Percentiles rank a stretch among this genome's conserved stretches.
These are phyloP conservation scores for Magallana ariakensis DNA, from an alignment of 1,140 invertebrate genomes.

Conservation along the genomic window DNA sequence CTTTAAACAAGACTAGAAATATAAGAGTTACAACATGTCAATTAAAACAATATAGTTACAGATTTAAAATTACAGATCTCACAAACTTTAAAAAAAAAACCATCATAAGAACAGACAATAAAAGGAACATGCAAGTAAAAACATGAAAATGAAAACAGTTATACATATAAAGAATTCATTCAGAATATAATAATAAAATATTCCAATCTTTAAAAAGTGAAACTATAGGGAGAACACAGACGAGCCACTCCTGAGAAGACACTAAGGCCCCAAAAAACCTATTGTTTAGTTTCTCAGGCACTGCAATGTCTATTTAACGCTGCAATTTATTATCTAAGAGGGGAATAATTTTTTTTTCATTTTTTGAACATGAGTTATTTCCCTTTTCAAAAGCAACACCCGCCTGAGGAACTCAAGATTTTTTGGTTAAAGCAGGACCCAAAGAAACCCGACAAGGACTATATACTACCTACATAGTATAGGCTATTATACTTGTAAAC, in stretches of 20 bases:
- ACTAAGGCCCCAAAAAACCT: too few relatives aligned
- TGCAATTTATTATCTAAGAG: too few relatives aligned
- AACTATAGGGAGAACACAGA: neutral
- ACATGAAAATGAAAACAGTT: neutral
- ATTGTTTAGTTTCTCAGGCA: too few relatives aligned
- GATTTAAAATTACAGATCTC: too few relatives aligned
- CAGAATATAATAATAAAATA: neutral
- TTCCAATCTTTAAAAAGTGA: neutral
- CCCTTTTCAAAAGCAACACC: too few relatives aligned
- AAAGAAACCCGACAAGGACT: neutral
- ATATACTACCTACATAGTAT: neutral
- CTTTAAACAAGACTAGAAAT: neutral
- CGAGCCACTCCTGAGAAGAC: neutral
- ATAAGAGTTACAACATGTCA: neutral
- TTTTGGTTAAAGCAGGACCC: too few relatives aligned
- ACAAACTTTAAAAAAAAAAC: neutral
- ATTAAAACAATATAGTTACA: too few relatives aligned
- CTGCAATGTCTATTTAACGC: too few relatives aligned
- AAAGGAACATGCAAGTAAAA: slow-evolving; percentile 6
- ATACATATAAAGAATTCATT: neutral
- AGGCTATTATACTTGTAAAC: too few relatives aligned
- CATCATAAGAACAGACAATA: neutral
- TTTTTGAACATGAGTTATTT: too few relatives aligned
- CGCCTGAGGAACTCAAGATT: too few relatives aligned
- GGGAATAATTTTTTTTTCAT: too few relatives aligned